These are phyloP conservation scores for Ondatra zibethicus DNA, from an alignment of 2,113 vertebrate species.

Conservation along the genomic window DNA sequence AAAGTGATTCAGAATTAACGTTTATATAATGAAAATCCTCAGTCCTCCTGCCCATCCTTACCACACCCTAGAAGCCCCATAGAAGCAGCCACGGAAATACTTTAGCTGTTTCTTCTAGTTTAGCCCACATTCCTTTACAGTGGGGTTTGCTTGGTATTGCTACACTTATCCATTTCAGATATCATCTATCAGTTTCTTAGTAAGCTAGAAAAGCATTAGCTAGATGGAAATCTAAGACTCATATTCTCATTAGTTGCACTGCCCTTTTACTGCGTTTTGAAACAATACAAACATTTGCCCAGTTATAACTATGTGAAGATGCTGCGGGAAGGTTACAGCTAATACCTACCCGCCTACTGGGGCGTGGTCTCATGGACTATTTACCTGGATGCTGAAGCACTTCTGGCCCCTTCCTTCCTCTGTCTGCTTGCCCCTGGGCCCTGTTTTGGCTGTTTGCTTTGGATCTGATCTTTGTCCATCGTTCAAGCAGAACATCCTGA, in stretches of 20 bases:
- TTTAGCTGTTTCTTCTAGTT: not conserved
- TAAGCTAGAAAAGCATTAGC: not conserved
- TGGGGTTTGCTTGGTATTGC: conserved; percentile 46
- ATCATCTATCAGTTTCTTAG: not conserved
- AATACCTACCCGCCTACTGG: no score
- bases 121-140: not conserved
- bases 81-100: not conserved
- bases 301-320: conserved; percentile 3
- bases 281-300: conserved; percentile 2
- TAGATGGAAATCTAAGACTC: not conserved
- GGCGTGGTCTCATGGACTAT: no score
- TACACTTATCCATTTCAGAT: not conserved
- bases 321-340: no score
- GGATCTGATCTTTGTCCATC: no score
- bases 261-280: conserved; percentile 23
- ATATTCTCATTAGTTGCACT: not conserved
- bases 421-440: no score
- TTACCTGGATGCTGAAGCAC: no score
- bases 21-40: not conserved
- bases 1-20: conserved; percentile 22
- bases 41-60: not conserved
- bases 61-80: not conserved
- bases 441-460: no score
- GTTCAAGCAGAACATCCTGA: no score
- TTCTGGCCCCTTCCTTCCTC: no score